Evolutionary conservation across 1,140 invertebrate genomes (phyloP), one percentile per base, ranked within the genome.

Genomic region (Drosophila pruinosa): DNA sequence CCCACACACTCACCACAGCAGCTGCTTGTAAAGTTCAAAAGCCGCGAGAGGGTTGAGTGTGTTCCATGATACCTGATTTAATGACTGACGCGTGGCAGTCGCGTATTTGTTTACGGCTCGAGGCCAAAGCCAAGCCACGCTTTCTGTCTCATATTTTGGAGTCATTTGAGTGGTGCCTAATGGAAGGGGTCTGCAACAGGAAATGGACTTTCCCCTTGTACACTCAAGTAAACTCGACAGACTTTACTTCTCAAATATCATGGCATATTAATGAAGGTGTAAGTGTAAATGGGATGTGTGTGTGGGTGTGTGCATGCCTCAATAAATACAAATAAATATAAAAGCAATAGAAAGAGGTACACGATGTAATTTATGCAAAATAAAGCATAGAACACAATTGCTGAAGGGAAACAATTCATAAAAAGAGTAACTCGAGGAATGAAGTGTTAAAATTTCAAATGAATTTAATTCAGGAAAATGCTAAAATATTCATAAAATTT

Each of bases 51-150:
- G 58, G 34, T 54, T 70, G 48, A 75, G 52, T 8, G 39, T 28
- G 43, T 39, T 52, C 21, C 56, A 17, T 28, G 57, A 63, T 72
- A 72, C 52, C 41, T 52, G 70, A 80, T 80, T 80, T 80, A 80
- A 80, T 79, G 78, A 80, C 78, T 75, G 72, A 70, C 78, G 77
- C 78, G 78, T 80, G 78, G 67, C 78, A 65, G 38, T 59, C 65
- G 59, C 45, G 56, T 79, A 72, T 80, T 80, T 80, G 72, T 80
- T 68, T 75, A 63, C 58, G 70, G 62, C 72, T 54, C 67, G 36
- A 22, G 53, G 69, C 36, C 21, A 58, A 70, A 64, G 58, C 45
- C 64, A 54, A 26, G 26, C 26, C 53, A 41, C 39, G 41, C 8
- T 45, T 63, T 56, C 39, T 58, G 52, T 75, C 59, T 75, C 67